Evolutionary conservation across 2,888 invertebrate genomes (phyloP), one percentile per base, ranked within the genome.

Genomic region (Artemia sinica): DNA sequence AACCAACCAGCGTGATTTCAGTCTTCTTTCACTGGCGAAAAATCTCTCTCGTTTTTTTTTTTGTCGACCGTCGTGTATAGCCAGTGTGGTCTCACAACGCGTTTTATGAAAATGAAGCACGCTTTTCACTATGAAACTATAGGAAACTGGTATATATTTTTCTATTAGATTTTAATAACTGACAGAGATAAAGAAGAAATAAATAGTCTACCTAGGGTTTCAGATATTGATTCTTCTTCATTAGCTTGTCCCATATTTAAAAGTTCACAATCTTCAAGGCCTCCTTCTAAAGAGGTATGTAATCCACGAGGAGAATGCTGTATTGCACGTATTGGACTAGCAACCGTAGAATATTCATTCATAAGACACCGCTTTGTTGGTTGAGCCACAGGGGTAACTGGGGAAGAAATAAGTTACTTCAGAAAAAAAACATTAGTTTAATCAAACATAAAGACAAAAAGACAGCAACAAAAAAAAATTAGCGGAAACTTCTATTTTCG

Each of bases 201-300:
- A 41, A 41, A 41, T 0, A 41, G 41, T 41, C 5, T 41, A 41
- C 41, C 41, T 41, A 41, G 41, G 41, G 41, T 41, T 41, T 41
- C 41, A 41, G 41, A 41, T 41, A 41, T 41, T 41, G 41, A 41
- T 41, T 41, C 41, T 41, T 41, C 41, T 41, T 41, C 41, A 41
- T 41, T 1, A 41, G 41, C 41, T 41, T 41, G 76, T 67, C 75
- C 75, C 8, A 79, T 79, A 50, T 72, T 72, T 65, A 77, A 71
- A 14, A 77, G 72, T 50, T 75, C 74, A 49, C 74, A 71, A 71
- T 77, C 76, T 71, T 79, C 77, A 51, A 80, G 73, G 49, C 78
- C 77, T 58, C 77, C 76, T 69, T 80, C 80, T 72, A 80, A 75
- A 5, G 79, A 79, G 5, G 77, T 77, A 72, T 75, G 75, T 48